Conservation (phyloP, 64 coral and sea anemone genomes). For the Stichodactyla mertensii region DNA sequence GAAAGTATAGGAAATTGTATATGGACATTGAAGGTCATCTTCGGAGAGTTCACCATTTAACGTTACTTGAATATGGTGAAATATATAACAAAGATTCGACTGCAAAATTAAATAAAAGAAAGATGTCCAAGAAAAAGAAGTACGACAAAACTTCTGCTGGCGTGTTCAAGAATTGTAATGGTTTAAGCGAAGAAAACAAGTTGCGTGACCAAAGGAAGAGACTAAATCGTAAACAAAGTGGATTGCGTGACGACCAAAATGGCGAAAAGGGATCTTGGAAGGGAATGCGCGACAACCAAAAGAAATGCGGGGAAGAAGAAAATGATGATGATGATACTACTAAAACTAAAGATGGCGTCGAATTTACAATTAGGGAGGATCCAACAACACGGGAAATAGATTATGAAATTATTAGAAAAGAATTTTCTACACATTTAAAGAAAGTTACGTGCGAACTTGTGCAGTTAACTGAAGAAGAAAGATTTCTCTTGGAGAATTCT, state of each 20-base stretch:
- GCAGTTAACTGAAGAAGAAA: not conserved
- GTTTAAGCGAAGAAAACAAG: not conserved
- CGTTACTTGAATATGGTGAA: not conserved
- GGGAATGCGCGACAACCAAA: not conserved
- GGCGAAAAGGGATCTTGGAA: not conserved
- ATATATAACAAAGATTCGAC: not conserved
- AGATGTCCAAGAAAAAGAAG: not conserved
- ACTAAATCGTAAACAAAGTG: not conserved
- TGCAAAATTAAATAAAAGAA: not conserved
- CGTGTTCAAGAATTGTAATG: not conserved
- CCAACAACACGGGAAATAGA: not conserved
- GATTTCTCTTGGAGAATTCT: not conserved
- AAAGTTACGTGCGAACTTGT: not conserved
- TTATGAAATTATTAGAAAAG: constrained; percentile 1
- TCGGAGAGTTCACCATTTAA: not conserved
- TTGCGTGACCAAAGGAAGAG: not conserved
- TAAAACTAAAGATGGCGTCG: not conserved
- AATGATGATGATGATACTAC: not conserved
- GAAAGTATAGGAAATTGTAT: not conserved
- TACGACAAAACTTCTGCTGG: not conserved
- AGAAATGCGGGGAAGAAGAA: not conserved
- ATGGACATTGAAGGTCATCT: not conserved
- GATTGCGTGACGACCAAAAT: not conserved
- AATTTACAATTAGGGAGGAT: not conserved
- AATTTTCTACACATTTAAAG: not conserved